Base-by-base conservation (phyloP, 2,113 vertebrate genomes). In the Mormyrus lacerda region DNA sequence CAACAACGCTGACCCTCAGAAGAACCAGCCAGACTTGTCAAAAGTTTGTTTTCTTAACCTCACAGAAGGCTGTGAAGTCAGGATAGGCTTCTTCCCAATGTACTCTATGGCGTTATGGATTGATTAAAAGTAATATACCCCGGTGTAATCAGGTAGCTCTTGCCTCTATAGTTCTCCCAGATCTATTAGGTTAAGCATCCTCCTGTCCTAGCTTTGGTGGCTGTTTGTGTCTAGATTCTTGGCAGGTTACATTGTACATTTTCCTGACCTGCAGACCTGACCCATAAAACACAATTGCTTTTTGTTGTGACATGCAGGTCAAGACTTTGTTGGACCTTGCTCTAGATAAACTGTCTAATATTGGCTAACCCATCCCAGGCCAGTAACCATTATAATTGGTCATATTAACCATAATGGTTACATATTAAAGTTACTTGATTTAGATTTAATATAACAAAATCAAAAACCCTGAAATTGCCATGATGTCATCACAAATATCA, bases 101-200 rank as follows among this genome's bases (percentile, higher is more conserved):
- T 95, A 94, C 94, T 94, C 93, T 88, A 89, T 92, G 94, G 93
- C 95, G 92, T 94, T 92, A 42, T 93, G 94, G 95, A 96, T 95
- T 96, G 95, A 96, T 96, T 95, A 94, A 95, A 65, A 96, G 94
- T 95, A 94, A 91, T 93, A 93, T 95, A 95, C 94, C 93, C 93
- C 92, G 88, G 94, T 94, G 94, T 94, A 95, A 95, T 95, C 94
- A 92, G 93, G 90, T 91, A 90, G 90, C 92, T 93, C 92, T 94
- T 92, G 93, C 92, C 92, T 92, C 92, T 91, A 89, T 91, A 91
- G 90, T 93, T 93, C 93, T 96, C 95, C 94, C 95, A 96, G 93
- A 94, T 94, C 94, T 94, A 95, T 96, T 96, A 96, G 95, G 95
- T 95, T 96, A 96, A 95, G 95, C 94, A 95, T 95, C 94, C 91